Base-by-base conservation (phyloP, 2,888 invertebrate species). In the Horisme vitalbata region DNA sequence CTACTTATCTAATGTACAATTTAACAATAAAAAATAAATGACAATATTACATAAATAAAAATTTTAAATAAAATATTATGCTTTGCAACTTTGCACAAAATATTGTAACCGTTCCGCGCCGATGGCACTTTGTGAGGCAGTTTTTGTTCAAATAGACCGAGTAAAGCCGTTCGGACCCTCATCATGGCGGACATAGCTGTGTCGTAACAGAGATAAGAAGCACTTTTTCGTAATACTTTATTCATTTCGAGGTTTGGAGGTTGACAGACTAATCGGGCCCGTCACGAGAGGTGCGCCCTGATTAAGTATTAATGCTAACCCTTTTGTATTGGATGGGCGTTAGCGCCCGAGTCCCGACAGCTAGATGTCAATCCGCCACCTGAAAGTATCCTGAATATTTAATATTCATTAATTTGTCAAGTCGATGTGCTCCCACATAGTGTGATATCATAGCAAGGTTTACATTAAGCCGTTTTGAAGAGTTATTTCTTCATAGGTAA, bases 181-280 rank as follows among this genome's bases (percentile, higher is more conserved):
- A 81, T 89, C 88, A 86, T 70, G 61, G 61, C 56, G 68, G 66
- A 62, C 67, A 59, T 57, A 65, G 70, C 68, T 72, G 69, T 41
- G 61, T 71, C 71, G 69, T 63, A 57, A 56, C 62, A 67, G 66
- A 79, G 88, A 88, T 89, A 89, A 88, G 82, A 72, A 84, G 67
- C 76, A 83, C 86, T 88, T 89, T 89, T 89, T 89, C 80, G 79
- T 82, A 76, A 88, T 87, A 86, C 87, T 89, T 88, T 88, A 87
- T 88, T 89, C 85, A 88, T 79, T 62, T 65, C 71, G 79, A 83
- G 80, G 76, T 82, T 84, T 75, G 71, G 78, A 80, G 83, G 47
- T 41, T 86, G 87, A 86, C 87, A 85, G 81, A 68, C 68, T 87
- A 88, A 88, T 88, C 87, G 84, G 69, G 68, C 69, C 71, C 83